Evolutionary conservation across 1,140 invertebrate genomes (phyloP), one percentile per base, ranked within the genome.

Genomic region (Bradysia coprophila): DNA sequence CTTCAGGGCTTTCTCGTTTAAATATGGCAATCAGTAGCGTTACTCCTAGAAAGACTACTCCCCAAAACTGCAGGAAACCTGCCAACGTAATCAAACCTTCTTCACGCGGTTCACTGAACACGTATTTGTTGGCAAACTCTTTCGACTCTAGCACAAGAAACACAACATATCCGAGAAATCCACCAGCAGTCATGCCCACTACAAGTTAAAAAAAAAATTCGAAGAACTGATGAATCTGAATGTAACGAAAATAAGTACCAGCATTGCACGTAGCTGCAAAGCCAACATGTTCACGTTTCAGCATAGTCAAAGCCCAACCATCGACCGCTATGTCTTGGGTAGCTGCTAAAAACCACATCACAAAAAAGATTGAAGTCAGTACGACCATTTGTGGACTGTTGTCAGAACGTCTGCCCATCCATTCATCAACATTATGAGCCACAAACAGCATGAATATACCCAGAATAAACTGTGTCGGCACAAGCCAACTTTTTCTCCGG

Each of bases 241-340:
- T n/a, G n/a, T n/a, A n/a, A n/a, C n/a, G n/a, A n/a, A n/a, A n/a
- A n/a, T n/a, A n/a, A n/a, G n/a, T n/a, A n/a, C n/a, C n/a, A 49
- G 81, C 83, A 56, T 97, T 97, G 59, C 93, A 96, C 1, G 91
- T 96, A 18, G 90, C 95, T 8, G 92, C 93, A 68, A 94, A 90
- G 6, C 87, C 89, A 33, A 97, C 86, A 68, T 97, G 96, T 39
- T 22, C 15, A 85, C 81, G 81, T 59, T 89, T 84, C 8, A 98
- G 64, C 85, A 98, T 96, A 3, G 92, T 96, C 1, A 98, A 64
- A 16, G 93, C 92, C 93, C 93, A 97, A 3, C 93, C 93, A 73
- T 98, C 93, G 3, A 97, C 91, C 45, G 90, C 91, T 57, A 97
- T 95, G 64, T 98, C 93, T 68, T 98, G 93, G 24, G 92, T 97